Evolutionary conservation across 2,888 invertebrate species (phyloP).

Genomic region (Limnephilus lunatus): DNA sequence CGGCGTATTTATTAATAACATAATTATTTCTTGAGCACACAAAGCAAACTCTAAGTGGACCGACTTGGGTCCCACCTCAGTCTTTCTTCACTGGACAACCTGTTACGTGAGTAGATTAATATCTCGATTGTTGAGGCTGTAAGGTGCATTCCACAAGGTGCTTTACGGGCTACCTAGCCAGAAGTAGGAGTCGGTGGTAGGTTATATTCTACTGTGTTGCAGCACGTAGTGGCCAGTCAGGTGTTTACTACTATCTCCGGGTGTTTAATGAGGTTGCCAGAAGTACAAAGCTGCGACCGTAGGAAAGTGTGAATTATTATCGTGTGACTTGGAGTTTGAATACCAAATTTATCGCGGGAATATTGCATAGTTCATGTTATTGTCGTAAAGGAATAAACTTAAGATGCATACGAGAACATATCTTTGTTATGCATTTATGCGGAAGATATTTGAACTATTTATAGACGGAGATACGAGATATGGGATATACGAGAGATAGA

Average conservation of each 20-base stretch:
- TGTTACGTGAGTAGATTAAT: conserved; percentile 34
- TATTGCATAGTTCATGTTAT: background rate
- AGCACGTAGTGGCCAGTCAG: background rate
- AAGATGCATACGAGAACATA: no score
- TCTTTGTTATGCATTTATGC: no score
- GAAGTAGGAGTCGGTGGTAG: background rate
- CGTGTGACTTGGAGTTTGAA: background rate
- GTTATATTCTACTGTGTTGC: background rate
- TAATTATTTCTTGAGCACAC: background rate
- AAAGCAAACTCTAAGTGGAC: background rate
- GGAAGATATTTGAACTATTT: no score
- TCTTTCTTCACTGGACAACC: conserved; percentile 28
- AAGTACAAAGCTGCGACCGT: background rate
- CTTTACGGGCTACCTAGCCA: background rate
- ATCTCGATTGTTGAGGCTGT: conserved; percentile 34
- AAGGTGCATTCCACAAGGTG: conserved; percentile 36
- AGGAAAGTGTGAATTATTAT: background rate
- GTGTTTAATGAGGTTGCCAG: background rate
- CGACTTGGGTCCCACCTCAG: background rate
- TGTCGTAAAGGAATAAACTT: no score
- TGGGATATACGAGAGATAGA: no score
- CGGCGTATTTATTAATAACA: background rate
- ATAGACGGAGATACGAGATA: no score
- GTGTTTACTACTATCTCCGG: background rate
- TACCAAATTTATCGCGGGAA: background rate